A percentile compares a stretch with the other conserved stretches of the same genome.
Conservation (phyloP, 2,888 invertebrate genomes). For the Sussaba pulchella region DNA sequence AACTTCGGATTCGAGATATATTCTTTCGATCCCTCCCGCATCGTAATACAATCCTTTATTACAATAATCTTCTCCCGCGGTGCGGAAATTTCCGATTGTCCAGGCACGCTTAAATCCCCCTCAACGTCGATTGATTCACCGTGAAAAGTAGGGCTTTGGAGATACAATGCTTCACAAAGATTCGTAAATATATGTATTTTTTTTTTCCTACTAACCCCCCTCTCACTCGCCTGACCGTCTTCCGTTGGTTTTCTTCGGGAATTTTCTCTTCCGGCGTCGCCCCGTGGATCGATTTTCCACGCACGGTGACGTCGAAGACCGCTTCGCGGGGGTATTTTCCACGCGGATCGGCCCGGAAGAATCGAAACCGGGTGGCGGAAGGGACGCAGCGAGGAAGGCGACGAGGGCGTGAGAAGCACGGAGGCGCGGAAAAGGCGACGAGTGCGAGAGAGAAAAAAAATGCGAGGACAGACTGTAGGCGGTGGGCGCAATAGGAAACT, state of each 20-base stretch:
- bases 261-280: conserved; percentile 43
- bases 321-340: conserved; percentile 76
- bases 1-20: conserved; percentile 6
- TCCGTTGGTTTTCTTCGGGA: conserved; percentile 28
- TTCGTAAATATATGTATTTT: conserved; percentile 51
- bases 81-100: background rate
- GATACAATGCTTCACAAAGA: background rate
- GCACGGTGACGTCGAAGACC: conserved; percentile 23
- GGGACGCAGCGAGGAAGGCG: conserved; percentile 40
- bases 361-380: conserved; percentile 61
- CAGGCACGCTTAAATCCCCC: background rate
- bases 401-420: conserved; percentile 37
- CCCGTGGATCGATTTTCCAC: too few species aligned
- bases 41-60: conserved; percentile 4
- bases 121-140: background rate
- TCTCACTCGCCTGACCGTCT: background rate
- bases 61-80: background rate
- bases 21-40: conserved; percentile 4
- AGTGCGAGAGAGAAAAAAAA: conserved; percentile 23
- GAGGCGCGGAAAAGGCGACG: conserved; percentile 47
- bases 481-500: conserved; percentile 81
- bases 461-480: conserved; percentile 72
- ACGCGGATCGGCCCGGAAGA: conserved; percentile 80
- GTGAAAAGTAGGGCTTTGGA: background rate
- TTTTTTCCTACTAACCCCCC: conserved; percentile 15